Percentiles rank a stretch among this genome's conserved stretches.
phyloP scores from a whole-genome alignment of 2,113 vertebrate genomes.

The Ovibos moschatus region DNA sequence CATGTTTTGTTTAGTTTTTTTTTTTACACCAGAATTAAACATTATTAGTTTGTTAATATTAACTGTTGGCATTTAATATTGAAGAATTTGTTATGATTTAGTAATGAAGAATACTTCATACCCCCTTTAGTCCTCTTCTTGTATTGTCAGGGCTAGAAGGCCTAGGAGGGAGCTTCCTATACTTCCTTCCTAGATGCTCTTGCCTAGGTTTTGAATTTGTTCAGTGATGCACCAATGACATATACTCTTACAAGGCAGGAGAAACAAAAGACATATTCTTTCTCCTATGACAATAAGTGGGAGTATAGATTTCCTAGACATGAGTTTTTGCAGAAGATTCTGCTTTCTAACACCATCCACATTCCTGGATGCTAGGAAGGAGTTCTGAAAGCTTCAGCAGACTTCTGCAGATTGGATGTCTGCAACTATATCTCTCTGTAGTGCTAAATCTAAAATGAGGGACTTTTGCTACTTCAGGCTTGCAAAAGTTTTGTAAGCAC shows the following conservation, averaged over 20 bases:
- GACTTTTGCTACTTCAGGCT: background rate
- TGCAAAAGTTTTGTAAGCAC: background rate
- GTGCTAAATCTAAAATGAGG: background rate
- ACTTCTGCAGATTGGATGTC: background rate
- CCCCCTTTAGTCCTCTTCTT: background rate
- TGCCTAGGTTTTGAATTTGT: background rate
- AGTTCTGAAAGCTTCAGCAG: background rate
- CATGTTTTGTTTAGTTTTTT: background rate
- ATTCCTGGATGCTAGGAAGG: background rate
- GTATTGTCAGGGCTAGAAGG: background rate
- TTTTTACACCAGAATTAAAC: background rate
- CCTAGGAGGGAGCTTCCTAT: background rate
- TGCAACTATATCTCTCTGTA: background rate
- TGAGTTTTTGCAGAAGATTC: background rate
- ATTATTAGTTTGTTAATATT: background rate
- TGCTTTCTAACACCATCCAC: background rate
- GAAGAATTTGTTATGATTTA: background rate
- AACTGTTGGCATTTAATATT: background rate
- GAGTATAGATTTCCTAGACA: background rate
- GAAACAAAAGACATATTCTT: background rate
- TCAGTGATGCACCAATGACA: background rate
- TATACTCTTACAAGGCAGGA: background rate
- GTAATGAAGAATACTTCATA: background rate
- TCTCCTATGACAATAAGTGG: background rate
- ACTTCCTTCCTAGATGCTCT: background rate